Evolutionary conservation across 2,113 vertebrate genomes (phyloP).

Genomic region (Excalfactoria chinensis): DNA sequence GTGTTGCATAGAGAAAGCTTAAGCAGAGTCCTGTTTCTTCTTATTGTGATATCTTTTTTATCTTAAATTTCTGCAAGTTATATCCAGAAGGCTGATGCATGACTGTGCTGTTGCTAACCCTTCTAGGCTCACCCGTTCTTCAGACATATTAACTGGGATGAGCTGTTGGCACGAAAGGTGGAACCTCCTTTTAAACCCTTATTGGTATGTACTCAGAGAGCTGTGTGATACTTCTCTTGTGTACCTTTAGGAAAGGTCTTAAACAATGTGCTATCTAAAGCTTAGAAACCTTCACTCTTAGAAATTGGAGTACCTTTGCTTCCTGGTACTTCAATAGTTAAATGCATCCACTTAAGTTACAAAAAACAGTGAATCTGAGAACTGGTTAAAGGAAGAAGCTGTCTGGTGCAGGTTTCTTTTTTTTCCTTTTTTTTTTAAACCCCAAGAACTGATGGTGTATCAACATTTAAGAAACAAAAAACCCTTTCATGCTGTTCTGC

Average conservation of each 20-base stretch:
- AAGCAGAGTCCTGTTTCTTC: background rate
- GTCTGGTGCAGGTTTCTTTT: background rate
- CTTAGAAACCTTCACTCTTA: fast-evolving
- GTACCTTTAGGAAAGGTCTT: background rate
- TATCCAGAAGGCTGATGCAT: background rate
- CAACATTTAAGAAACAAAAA: background rate
- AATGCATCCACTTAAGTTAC: background rate
- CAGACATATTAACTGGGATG: slow-evolving; percentile 96
- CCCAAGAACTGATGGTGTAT: background rate
- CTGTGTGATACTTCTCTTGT: background rate
- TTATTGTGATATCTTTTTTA: background rate
- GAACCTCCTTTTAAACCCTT: slow-evolving; percentile 97
- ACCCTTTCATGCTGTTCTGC: background rate
- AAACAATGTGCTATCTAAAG: background rate
- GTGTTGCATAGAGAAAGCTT: background rate
- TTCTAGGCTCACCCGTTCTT: slow-evolving; percentile 92
- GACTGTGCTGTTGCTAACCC: background rate
- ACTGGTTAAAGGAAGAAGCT: background rate
- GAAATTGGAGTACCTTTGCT: background rate
- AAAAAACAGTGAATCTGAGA: too few species aligned
- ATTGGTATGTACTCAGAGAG: slow-evolving; percentile 82
- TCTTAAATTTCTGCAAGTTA: background rate
- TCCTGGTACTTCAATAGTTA: background rate
- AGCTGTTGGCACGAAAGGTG: slow-evolving; percentile 95
- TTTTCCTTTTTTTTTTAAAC: background rate